Percentiles rank a stretch among this genome's conserved stretches.
Conservation (phyloP, 1,140 invertebrate species). For the Octopus bimaculoides region DNA sequence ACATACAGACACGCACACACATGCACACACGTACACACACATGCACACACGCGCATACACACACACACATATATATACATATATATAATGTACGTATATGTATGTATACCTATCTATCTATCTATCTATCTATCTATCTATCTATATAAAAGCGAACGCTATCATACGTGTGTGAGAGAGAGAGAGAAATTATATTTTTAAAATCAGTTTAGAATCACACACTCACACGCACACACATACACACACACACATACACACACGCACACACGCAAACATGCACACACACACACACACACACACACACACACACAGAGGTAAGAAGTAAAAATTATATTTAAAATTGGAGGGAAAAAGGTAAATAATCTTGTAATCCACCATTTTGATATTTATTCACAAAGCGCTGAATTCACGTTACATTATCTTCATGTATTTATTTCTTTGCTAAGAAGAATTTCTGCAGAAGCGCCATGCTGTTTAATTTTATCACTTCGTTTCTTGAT, state of each 20-base stretch:
- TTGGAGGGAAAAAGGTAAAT: too few relatives aligned
- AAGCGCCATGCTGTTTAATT: too few relatives aligned
- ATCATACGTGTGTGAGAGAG: not conserved
- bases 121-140: conserved; percentile 22
- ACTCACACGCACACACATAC: not conserved
- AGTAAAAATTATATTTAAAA: too few relatives aligned
- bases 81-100: conserved; percentile 15
- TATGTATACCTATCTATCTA: conserved; percentile 14
- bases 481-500: too few relatives aligned
- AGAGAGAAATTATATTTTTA: not conserved
- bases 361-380: too few relatives aligned
- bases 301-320: not conserved
- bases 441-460: too few relatives aligned
- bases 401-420: too few relatives aligned
- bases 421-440: too few relatives aligned
- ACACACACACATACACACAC: not conserved
- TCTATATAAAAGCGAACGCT: conserved; percentile 7
- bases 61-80: conserved; percentile 11
- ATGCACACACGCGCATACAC: not conserved
- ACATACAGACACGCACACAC: not conserved
- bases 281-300: not conserved
- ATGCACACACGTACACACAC: conserved; percentile 9
- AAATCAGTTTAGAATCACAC: not conserved
- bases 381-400: too few relatives aligned
- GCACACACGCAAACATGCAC: not conserved